Conservation (phyloP, 2,797 vertebrate genomes). For the Oophaga sylvatica region DNA sequence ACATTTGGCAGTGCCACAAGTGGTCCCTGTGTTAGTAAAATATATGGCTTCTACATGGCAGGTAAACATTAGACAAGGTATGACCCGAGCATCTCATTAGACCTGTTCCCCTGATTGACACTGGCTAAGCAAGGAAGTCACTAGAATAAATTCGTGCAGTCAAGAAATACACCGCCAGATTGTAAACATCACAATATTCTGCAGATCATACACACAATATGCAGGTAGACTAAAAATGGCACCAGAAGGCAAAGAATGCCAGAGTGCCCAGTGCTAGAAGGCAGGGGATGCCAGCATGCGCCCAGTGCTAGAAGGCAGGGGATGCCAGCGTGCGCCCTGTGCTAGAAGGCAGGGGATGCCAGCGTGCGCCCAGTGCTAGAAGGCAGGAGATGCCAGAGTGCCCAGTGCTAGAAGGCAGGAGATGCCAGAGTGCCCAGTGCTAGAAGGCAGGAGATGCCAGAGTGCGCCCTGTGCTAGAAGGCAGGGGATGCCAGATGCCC, state of each 20-base stretch:
- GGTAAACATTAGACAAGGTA: conserved; percentile 42
- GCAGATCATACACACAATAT: background rate
- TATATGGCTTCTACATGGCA: conserved; percentile 57
- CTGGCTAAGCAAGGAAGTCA: background rate
- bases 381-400: too few species aligned
- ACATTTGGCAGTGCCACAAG: conserved; percentile 49
- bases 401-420: too few species aligned
- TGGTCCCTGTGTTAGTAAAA: conserved; percentile 51
- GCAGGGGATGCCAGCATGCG: too few species aligned
- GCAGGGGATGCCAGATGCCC: too few species aligned
- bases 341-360: background rate
- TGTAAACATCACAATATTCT: conserved; percentile 1
- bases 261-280: too few species aligned
- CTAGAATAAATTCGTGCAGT: background rate
- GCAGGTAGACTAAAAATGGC: background rate
- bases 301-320: too few species aligned
- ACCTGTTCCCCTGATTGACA: conserved; percentile 1
- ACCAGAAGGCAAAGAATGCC: background rate
- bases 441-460: too few species aligned
- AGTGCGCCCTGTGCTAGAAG: too few species aligned
- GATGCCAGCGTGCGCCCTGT: background rate
- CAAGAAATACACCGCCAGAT: background rate
- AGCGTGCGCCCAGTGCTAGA: too few species aligned
- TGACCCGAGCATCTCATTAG: conserved; percentile 1
- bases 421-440: too few species aligned